phyloP scores from a whole-genome alignment of 2,888 invertebrate species.

The Ditylenchus weischeri region DNA sequence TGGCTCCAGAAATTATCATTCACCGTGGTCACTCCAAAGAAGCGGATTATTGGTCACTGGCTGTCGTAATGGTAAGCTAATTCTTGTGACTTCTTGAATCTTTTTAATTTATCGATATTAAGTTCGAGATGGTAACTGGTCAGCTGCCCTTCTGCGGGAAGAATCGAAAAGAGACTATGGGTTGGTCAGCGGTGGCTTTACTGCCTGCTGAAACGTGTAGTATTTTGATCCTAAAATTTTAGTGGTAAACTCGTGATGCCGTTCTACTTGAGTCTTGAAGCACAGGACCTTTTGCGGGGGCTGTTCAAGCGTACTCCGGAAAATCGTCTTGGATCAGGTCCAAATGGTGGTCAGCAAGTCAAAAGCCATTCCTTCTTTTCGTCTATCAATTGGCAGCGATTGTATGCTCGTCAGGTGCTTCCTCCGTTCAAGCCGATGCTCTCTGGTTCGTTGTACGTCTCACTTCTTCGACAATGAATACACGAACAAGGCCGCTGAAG shows the following conservation, averaged over 20 bases:
- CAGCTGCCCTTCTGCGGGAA: constrained; percentile 89
- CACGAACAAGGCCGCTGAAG: constrained; percentile 76
- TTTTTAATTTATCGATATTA: constrained; percentile 35
- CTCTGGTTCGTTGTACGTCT: constrained; percentile 83
- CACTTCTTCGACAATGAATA: constrained; percentile 98
- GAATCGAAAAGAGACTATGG: constrained; percentile 95
- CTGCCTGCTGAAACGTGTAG: too few species aligned
- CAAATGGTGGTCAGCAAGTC: constrained; percentile 70
- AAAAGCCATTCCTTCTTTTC: constrained; percentile 90
- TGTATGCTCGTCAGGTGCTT: constrained; percentile 77
- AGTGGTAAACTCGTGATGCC: constrained; percentile 95
- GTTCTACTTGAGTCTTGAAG: constrained; percentile 88
- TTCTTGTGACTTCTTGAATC: constrained; percentile 6
- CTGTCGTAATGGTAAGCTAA: constrained; percentile 79
- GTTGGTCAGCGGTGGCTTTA: constrained; percentile 77
- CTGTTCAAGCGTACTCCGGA: constrained; percentile 94
- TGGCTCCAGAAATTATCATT: constrained; percentile 97
- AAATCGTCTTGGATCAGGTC: constrained; percentile 70
- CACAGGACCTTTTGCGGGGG: constrained; percentile 88
- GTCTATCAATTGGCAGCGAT: constrained; percentile 85
- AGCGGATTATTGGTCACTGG: constrained; percentile 99
- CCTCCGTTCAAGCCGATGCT: constrained; percentile 78
- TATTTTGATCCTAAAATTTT: neutral
- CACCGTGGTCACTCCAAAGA: constrained; percentile 94
- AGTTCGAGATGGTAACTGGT: constrained; percentile 98